Evolutionary conservation across 2,888 invertebrate species (phyloP).

Genomic region (Lasioglossum zephyrum): DNA sequence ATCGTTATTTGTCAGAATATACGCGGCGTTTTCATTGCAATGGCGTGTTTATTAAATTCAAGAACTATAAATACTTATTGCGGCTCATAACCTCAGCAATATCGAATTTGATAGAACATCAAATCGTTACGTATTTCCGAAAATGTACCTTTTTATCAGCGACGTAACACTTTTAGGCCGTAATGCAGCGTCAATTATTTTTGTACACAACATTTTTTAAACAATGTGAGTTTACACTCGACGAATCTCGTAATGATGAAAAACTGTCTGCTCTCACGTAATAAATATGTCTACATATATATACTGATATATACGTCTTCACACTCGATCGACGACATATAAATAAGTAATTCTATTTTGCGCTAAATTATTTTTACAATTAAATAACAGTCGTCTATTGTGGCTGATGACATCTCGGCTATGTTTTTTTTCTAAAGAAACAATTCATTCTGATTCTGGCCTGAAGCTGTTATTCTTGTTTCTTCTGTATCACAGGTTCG

Average conservation of each 20-base stretch:
- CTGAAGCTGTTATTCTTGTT: constrained; percentile 14
- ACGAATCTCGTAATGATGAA: not conserved
- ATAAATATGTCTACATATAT: not conserved
- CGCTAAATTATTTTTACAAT: not conserved
- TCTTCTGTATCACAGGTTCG: not conserved
- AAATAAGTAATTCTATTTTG: not conserved
- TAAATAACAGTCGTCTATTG: not conserved
- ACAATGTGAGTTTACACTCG: not conserved
- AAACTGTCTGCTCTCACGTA: not conserved
- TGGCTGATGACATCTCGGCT: not conserved
- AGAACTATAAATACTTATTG: not conserved
- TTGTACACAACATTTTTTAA: constrained; percentile 20
- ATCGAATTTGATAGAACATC: not conserved
- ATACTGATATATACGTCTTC: not conserved
- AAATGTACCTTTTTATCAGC: constrained; percentile 49
- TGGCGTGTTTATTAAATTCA: not conserved
- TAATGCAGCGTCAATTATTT: not conserved
- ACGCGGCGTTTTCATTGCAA: no score
- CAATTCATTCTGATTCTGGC: not conserved
- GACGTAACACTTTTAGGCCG: not conserved
- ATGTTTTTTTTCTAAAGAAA: not conserved
- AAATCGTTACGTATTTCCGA: not conserved
- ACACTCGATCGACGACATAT: not conserved
- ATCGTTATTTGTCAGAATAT: not conserved
- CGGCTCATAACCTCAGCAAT: constrained; percentile 1